These are phyloP conservation scores for Formica exsecta DNA, from an alignment of 1,140 invertebrate species.

Conservation along the genomic window DNA sequence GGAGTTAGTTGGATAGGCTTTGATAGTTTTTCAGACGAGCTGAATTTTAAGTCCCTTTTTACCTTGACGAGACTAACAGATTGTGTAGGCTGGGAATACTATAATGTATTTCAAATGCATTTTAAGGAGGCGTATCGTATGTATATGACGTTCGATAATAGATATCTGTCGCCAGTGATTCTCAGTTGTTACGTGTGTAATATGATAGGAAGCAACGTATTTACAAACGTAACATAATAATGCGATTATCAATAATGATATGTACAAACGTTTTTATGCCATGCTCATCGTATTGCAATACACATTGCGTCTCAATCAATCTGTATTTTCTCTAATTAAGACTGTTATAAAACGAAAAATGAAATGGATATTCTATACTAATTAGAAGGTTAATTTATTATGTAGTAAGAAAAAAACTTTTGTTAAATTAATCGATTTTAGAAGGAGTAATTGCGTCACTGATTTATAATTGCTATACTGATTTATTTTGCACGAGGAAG, in stretches of 20 bases:
- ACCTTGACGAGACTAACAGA: not conserved
- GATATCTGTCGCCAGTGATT: slow-evolving; percentile 64
- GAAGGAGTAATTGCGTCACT: not conserved
- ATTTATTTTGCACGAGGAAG: slow-evolving; percentile 37
- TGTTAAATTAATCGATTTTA: slow-evolving; percentile 8
- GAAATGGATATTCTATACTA: not conserved
- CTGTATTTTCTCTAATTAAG: slow-evolving; percentile 7
- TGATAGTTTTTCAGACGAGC: slow-evolving; percentile 41
- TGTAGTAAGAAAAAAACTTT: not conserved
- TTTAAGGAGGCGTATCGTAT: slow-evolving; percentile 45
- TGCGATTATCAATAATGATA: slow-evolving; percentile 47
- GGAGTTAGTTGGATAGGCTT: slow-evolving; percentile 16
- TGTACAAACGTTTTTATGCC: not conserved
- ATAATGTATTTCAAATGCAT: slow-evolving; percentile 35
- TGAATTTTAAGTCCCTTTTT: slow-evolving; percentile 27
- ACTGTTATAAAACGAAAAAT: slow-evolving; percentile 6
- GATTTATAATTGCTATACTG: not conserved
- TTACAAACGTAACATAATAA: slow-evolving; percentile 35
- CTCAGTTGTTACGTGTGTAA: slow-evolving; percentile 38
- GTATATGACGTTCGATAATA: slow-evolving; percentile 56
- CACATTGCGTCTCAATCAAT: slow-evolving; percentile 3
- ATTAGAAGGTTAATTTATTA: not conserved
- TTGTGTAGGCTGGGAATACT: not conserved
- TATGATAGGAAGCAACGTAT: not conserved
- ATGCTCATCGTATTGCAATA: slow-evolving; percentile 24